These are phyloP conservation scores for Epinephelus fuscoguttatus DNA, from an alignment of 2,113 vertebrate species.

Conservation along the genomic window DNA sequence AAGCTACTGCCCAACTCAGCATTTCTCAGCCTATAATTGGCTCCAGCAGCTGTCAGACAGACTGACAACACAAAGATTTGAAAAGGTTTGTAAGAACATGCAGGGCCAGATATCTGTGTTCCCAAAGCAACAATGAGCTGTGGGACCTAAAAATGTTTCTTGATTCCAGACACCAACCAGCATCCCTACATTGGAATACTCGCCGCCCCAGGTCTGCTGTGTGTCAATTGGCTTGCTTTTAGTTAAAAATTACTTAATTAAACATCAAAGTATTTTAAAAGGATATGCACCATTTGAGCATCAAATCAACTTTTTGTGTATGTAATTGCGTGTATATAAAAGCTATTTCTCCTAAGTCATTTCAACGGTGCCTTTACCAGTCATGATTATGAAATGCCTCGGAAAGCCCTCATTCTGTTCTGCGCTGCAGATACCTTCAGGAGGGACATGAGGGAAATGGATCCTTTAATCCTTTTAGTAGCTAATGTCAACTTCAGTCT, in stretches of 20 bases:
- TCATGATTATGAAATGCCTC: neutral
- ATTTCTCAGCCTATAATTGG: neutral
- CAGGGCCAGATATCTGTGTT: neutral
- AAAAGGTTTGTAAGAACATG: neutral
- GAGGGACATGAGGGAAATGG: neutral
- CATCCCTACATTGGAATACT: too few relatives aligned
- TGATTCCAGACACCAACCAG: neutral
- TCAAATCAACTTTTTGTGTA: neutral
- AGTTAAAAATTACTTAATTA: neutral
- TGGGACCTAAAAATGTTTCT: neutral
- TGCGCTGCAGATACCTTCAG: neutral
- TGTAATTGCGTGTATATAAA: neutral
- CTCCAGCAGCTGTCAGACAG: neutral
- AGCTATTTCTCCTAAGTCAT: neutral
- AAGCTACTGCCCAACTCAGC: conserved; percentile 37
- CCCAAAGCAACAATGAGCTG: too few relatives aligned
- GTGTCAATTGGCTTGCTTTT: neutral
- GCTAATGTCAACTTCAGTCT: neutral
- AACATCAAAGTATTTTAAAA: neutral
- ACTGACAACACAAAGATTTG: neutral
- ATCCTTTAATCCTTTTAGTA: neutral
- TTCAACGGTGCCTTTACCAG: neutral
- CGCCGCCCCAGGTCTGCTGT: neutral
- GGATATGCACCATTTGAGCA: neutral
- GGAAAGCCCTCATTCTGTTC: too few relatives aligned